Percentiles rank a stretch among this genome's conserved stretches.
phyloP scores from a whole-genome alignment of 2,113 vertebrate species.

The Cromileptes altivelis region DNA sequence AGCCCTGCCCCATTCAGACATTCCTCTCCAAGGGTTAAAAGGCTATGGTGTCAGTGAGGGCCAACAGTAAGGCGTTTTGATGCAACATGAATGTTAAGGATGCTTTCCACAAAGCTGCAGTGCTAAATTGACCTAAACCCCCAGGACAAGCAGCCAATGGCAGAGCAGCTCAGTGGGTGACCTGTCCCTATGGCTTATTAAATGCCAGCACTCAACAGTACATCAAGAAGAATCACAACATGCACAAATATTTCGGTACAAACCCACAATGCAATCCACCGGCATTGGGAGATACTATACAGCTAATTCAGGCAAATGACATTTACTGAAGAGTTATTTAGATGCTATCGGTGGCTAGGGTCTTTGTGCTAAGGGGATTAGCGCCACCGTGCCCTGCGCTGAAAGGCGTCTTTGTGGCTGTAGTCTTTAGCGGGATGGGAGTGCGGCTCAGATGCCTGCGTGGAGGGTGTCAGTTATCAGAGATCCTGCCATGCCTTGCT shows the following conservation, averaged over 20 bases:
- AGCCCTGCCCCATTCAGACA: slow-evolving; percentile 10
- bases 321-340: slow-evolving; percentile 84
- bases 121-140: slow-evolving; percentile 70
- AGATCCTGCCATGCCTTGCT: slow-evolving; percentile 83
- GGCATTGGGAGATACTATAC: slow-evolving; percentile 71
- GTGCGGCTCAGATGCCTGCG: slow-evolving; percentile 78
- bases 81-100: slow-evolving; percentile 71
- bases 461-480: slow-evolving; percentile 85
- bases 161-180: slow-evolving; percentile 35
- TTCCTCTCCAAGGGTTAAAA: slow-evolving; percentile 50
- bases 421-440: slow-evolving; percentile 76
- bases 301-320: slow-evolving; percentile 80
- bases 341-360: slow-evolving; percentile 80
- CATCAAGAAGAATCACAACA: slow-evolving; percentile 78
- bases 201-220: slow-evolving; percentile 59
- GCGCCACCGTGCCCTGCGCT: slow-evolving; percentile 69
- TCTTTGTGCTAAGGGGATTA: slow-evolving; percentile 83
- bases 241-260: slow-evolving; percentile 72
- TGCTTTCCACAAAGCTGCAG: slow-evolving; percentile 69
- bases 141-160: slow-evolving; percentile 48
- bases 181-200: slow-evolving; percentile 63
- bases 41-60: slow-evolving; percentile 55
- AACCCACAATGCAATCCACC: slow-evolving; percentile 60
- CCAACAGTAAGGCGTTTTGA: slow-evolving; percentile 58
- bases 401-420: slow-evolving; percentile 82